Conservation (phyloP, 37 sponge, comb jelly and placozoan genomes). For the Ephydatia muelleri region DNA sequence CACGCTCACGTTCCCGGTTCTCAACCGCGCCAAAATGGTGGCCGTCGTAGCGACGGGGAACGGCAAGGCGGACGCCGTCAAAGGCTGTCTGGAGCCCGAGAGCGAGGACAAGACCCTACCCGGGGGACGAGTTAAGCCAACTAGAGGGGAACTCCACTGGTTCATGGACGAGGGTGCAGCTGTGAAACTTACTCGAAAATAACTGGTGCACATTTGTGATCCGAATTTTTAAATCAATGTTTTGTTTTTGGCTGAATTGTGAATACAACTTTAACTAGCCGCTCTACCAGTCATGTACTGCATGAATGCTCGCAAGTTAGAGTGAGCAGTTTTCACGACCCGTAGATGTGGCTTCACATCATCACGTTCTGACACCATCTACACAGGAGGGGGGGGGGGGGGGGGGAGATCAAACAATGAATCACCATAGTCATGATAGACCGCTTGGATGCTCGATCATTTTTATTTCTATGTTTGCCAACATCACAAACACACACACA, state of each 20-base stretch:
- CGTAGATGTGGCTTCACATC: background rate
- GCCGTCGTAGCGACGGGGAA: conserved; percentile 79
- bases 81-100: conserved; percentile 70
- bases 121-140: conserved; percentile 81
- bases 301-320: background rate
- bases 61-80: conserved; percentile 87
- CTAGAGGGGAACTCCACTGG: conserved; percentile 84
- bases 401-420: background rate
- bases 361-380: background rate
- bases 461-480: too few species aligned
- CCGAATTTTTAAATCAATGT: conserved; percentile 2
- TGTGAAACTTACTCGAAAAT: conserved; percentile 22
- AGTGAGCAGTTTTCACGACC: background rate
- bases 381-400: background rate
- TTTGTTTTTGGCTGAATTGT: background rate
- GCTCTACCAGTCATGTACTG: background rate
- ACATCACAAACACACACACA: too few species aligned
- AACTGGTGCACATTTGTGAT: background rate
- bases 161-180: conserved; percentile 83
- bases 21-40: conserved; percentile 82
- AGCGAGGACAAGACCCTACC: conserved; percentile 60
- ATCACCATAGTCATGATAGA: background rate
- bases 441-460: too few species aligned
- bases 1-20: conserved; percentile 92
- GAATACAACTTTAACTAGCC: background rate